phyloP scores from a whole-genome alignment of 2,888 invertebrate species.

The Cheilosia vernalis region DNA sequence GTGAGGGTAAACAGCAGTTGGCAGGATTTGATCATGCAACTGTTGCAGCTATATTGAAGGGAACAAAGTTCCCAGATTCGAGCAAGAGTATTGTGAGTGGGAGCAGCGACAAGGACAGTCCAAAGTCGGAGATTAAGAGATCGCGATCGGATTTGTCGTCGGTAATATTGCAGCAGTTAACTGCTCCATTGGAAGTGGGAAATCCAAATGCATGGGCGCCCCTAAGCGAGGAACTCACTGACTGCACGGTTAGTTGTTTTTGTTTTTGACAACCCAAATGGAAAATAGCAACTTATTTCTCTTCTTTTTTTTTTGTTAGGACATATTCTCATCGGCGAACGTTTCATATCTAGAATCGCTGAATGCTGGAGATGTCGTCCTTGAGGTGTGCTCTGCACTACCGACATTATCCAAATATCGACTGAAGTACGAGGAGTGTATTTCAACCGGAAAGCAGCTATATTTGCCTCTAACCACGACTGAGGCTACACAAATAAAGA shows the following conservation, averaged over 20 bases:
- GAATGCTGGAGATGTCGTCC: constrained; percentile 91
- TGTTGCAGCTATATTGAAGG: constrained; percentile 90
- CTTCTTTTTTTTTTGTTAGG: constrained; percentile 85
- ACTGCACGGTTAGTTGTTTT: constrained; percentile 82
- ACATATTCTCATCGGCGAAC: constrained; percentile 91
- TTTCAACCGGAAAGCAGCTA: constrained; percentile 86
- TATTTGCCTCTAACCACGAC: constrained; percentile 88
- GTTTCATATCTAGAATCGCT: constrained; percentile 90
- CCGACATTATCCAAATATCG: constrained; percentile 86
- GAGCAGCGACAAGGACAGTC: constrained; percentile 85
- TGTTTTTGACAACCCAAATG: too few relatives aligned
- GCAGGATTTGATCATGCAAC: constrained; percentile 88
- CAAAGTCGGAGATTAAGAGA: constrained; percentile 85
- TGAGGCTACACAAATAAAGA: constrained; percentile 89
- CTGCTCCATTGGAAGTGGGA: constrained; percentile 87
- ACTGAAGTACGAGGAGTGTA: constrained; percentile 84
- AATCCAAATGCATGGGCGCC: constrained; percentile 84
- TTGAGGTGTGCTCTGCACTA: constrained; percentile 92
- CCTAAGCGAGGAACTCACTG: constrained; percentile 83
- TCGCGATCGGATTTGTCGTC: constrained; percentile 88
- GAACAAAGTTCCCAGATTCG: constrained; percentile 87
- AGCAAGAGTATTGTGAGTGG: constrained; percentile 83
- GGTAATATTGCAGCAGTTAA: constrained; percentile 89
- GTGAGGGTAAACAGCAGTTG: constrained; percentile 86
- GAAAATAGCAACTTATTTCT: neutral